A percentile compares a stretch with the other conserved stretches of the same genome.
phyloP scores from a whole-genome alignment of 2,797 vertebrate species.

The Ctenochaetus hawaiiensis region DNA sequence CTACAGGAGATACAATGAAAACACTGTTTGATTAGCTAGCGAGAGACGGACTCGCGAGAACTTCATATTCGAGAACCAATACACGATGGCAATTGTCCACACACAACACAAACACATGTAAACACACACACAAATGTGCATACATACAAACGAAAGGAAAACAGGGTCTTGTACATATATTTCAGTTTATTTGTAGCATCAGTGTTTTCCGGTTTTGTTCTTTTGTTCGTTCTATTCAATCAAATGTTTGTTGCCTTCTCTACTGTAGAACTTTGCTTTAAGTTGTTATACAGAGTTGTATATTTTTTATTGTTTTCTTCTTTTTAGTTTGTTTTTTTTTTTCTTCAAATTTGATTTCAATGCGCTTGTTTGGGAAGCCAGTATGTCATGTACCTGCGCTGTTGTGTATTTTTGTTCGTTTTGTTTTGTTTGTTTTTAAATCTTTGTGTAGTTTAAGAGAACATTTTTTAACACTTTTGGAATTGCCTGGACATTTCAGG shows the following conservation, averaged over 20 bases:
- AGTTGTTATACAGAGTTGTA: slow-evolving; percentile 91
- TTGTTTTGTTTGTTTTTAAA: slow-evolving; percentile 70
- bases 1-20: slow-evolving; percentile 52
- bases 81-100: slow-evolving; percentile 69
- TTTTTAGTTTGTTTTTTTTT: slow-evolving; percentile 54
- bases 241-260: slow-evolving; percentile 79
- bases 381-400: slow-evolving; percentile 86
- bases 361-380: slow-evolving; percentile 86
- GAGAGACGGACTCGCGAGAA: slow-evolving; percentile 69
- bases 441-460: slow-evolving; percentile 91
- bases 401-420: slow-evolving; percentile 52
- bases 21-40: slow-evolving; percentile 56
- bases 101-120: slow-evolving; percentile 57
- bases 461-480: slow-evolving; percentile 87
- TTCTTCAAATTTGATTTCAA: slow-evolving; percentile 76
- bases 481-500: slow-evolving; percentile 90
- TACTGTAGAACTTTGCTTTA: slow-evolving; percentile 92
- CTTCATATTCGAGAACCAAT: slow-evolving; percentile 68
- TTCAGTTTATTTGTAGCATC: slow-evolving; percentile 99
- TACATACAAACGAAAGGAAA: slow-evolving; percentile 89
- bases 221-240: slow-evolving; percentile 80
- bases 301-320: slow-evolving; percentile 84
- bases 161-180: slow-evolving; percentile 99
- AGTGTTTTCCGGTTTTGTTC: slow-evolving; percentile 92
- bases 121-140: slow-evolving; percentile 59